Evolutionary conservation across 2,888 invertebrate genomes (phyloP).

Genomic region (Entomobrya multifasciata): DNA sequence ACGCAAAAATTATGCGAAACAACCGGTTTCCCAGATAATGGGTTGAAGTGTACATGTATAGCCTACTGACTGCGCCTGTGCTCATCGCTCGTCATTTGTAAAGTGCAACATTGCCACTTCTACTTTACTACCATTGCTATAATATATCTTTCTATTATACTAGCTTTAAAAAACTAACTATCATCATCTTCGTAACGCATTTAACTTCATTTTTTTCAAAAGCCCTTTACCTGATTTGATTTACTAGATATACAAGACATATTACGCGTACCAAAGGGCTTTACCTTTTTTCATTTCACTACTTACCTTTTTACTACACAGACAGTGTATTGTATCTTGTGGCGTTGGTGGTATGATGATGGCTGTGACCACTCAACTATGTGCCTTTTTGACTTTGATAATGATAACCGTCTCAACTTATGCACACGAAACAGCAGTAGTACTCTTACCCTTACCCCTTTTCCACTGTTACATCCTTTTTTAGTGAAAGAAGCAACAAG

Average conservation of each 20-base stretch:
- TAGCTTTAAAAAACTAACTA: background rate
- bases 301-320: background rate
- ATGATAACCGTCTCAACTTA: conserved; percentile 63
- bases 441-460: background rate
- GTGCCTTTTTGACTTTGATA: conserved; percentile 53
- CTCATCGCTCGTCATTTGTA: too few relatives aligned
- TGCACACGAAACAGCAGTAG: conserved; percentile 35
- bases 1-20: conserved; percentile 79
- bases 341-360: conserved; percentile 16
- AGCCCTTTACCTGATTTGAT: conserved; percentile 33
- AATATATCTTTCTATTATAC: background rate
- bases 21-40: conserved; percentile 75
- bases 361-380: conserved; percentile 56
- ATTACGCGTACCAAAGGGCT: background rate
- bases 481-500: conserved; percentile 21
- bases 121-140: background rate
- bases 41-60: conserved; percentile 17
- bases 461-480: background rate
- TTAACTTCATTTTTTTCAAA: conserved; percentile 3
- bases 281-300: background rate
- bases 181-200: background rate
- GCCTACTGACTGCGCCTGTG: background rate
- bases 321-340: background rate
- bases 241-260: background rate
- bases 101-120: background rate